These are phyloP conservation scores for Microdon myrmicae DNA, from an alignment of 2,888 invertebrate species.

Conservation along the genomic window DNA sequence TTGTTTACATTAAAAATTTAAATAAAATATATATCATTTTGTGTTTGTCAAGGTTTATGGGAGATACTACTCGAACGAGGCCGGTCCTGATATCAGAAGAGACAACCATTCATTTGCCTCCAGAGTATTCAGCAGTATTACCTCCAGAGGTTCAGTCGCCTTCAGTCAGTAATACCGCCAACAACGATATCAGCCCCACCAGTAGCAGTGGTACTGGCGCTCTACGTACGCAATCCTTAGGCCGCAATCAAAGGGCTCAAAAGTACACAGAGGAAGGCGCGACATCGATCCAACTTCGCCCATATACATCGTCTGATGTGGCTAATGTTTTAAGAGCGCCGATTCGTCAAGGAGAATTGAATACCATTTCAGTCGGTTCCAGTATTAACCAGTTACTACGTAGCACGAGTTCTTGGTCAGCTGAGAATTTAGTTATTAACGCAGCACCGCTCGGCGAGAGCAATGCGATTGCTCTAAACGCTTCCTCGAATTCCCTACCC, in stretches of 20 bases:
- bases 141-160: slow-evolving; percentile 51
- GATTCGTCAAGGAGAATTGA: slow-evolving; percentile 53
- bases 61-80: slow-evolving; percentile 53
- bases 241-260: slow-evolving; percentile 55
- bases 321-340: slow-evolving; percentile 63
- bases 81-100: slow-evolving; percentile 44
- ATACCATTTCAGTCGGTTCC: slow-evolving; percentile 44
- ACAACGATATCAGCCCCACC: slow-evolving; percentile 57
- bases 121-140: slow-evolving; percentile 58
- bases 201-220: slow-evolving; percentile 53
- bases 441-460: slow-evolving; percentile 62
- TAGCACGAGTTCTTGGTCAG: slow-evolving; percentile 58
- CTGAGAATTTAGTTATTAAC: slow-evolving; percentile 63
- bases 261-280: slow-evolving; percentile 28
- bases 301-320: slow-evolving; percentile 63
- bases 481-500: slow-evolving; percentile 31
- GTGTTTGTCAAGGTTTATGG: slow-evolving; percentile 55
- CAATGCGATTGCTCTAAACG: slow-evolving; percentile 55
- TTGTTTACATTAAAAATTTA: not conserved
- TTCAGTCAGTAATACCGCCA: slow-evolving; percentile 48
- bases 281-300: slow-evolving; percentile 31
- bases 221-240: slow-evolving; percentile 59
- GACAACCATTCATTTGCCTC: slow-evolving; percentile 56
- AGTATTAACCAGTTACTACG: slow-evolving; percentile 45
- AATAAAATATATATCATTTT: not conserved